Evolutionary conservation across 2,797 vertebrate genomes (phyloP), one percentile per base, ranked within the genome.

Genomic region (Clarias platycephalus): DNA sequence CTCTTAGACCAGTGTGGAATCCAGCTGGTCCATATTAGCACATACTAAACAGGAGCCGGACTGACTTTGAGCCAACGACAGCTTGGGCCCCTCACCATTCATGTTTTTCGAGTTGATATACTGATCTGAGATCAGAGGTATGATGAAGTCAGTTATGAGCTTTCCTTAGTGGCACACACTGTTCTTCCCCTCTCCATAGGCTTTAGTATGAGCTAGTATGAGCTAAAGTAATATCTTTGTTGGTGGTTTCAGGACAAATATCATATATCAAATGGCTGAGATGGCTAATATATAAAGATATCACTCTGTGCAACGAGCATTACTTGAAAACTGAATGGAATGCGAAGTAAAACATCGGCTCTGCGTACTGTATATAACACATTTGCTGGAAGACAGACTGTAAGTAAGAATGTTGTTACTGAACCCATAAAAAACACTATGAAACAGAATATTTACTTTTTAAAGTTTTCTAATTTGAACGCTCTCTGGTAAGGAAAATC

Each of bases 11-110:
- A 89, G 90, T 92, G 89, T 91, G 91, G 74, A 0, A 67, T 91
- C 91, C 94, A 95, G 94, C 93, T 95, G 94, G 93, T 94, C 91
- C 88, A 91, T 92, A 94, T 95, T 95, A 95, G 89, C 92, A 92
- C 91, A 89, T 93, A 89, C 89, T 92, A 88, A 91, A 88, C 58
- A 84, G 84, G 49, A 89, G 82, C 82, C 34, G 37, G 49, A 18
- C 62, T 82, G 67, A 81, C 31, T 87, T 86, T 86, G 87, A 77
- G 76, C 83, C 85, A 92, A 83, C 83, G 81, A 83, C 88, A 88
- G 86, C 64, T 72, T 67, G 70, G 83, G 49, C 57, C 68, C 86
- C 76, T 87, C 53, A 81, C 82, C 90, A 62, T 58, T 74, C 77
- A 83, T 89, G 64, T 89, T 86, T 85, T 90, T 86, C 13, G 44